Evolutionary conservation across 2,797 vertebrate genomes (phyloP).

Genomic region (Agapornis canus): DNA sequence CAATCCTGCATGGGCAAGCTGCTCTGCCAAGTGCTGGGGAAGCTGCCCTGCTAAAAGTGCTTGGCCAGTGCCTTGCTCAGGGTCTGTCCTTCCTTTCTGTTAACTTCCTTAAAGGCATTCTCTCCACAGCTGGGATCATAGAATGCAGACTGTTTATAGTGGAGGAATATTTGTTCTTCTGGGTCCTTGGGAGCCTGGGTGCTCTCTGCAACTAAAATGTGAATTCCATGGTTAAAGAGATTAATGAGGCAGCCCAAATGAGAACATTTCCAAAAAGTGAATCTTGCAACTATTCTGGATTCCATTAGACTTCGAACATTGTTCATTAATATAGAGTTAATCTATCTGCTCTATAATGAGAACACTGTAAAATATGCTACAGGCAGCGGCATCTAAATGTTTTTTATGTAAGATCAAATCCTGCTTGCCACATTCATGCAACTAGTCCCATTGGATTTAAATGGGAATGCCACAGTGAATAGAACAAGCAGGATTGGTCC

Average conservation of each 20-base stretch:
- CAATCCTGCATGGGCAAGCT: rapidly evolving
- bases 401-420: constrained; percentile 2
- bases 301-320: not conserved
- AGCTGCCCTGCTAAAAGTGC: not conserved
- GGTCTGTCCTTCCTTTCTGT: not conserved
- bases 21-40: not conserved
- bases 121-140: not conserved
- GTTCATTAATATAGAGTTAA: not conserved
- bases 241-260: not conserved
- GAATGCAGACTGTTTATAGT: not conserved
- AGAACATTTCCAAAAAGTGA: not conserved
- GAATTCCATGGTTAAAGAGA: not conserved
- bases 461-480: not conserved
- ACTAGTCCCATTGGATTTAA: not conserved
- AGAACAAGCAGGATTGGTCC: not conserved
- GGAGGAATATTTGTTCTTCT: not conserved
- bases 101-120: not conserved
- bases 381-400: not conserved
- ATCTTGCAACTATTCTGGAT: not conserved
- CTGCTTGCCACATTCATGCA: not conserved
- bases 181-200: not conserved
- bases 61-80: rapidly evolving
- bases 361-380: not conserved
- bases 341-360: constrained; percentile 10
- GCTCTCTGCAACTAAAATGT: not conserved